phyloP scores from a whole-genome alignment of 2,113 vertebrate genomes.

The Ceuthmochares aereus region DNA sequence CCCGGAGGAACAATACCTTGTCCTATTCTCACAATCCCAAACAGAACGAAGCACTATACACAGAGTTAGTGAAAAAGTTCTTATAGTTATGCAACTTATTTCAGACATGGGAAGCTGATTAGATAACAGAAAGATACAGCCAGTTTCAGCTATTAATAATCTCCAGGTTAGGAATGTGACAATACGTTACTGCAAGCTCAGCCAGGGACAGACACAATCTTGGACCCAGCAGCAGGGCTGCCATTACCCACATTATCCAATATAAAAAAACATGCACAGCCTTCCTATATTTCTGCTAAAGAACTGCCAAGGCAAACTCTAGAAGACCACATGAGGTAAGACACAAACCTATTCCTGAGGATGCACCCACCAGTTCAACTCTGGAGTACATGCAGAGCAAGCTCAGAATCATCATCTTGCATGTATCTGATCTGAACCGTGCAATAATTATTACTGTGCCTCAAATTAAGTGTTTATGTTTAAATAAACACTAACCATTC shows the following conservation, averaged over 20 bases:
- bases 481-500: neutral
- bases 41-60: neutral
- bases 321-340: neutral
- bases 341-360: neutral
- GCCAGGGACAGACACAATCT: neutral
- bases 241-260: neutral
- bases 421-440: neutral
- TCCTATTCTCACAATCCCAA: neutral
- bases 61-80: neutral
- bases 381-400: neutral
- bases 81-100: neutral
- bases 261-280: accelerated
- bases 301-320: neutral
- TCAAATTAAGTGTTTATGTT: neutral
- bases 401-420: neutral
- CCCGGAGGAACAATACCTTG: neutral
- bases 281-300: neutral
- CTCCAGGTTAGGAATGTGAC: neutral
- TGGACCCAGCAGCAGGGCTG: neutral
- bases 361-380: neutral
- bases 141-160: neutral
- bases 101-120: neutral
- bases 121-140: neutral
- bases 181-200: neutral
- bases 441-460: neutral